phyloP scores from a whole-genome alignment of 2,888 invertebrate genomes.

The Platycnemis pennipes region DNA sequence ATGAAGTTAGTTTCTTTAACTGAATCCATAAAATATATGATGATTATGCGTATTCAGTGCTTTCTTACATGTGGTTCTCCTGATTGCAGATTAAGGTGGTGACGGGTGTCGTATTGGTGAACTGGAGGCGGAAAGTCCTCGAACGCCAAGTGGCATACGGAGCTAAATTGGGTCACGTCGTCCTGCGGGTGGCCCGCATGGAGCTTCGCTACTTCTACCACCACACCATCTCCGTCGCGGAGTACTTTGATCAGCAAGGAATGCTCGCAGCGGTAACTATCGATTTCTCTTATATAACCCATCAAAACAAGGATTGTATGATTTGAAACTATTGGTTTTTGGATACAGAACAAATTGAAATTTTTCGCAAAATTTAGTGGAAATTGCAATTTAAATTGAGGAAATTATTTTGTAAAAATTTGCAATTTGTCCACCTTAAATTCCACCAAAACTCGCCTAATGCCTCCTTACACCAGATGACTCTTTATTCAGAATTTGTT shows the following conservation, averaged over 20 bases:
- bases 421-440: no score
- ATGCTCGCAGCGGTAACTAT: constrained; percentile 85
- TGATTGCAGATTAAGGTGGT: constrained; percentile 90
- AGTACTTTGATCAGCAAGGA: constrained; percentile 93
- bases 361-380: no score
- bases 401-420: no score
- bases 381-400: no score
- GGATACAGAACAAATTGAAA: no score
- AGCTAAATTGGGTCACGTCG: constrained; percentile 92
- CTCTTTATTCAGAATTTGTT: no score
- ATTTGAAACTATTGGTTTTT: no score
- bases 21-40: no score
- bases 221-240: constrained; percentile 94
- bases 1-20: no score
- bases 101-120: constrained; percentile 91
- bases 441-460: no score
- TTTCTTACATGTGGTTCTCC: constrained; percentile 70
- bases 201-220: constrained; percentile 94
- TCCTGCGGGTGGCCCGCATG: constrained; percentile 91
- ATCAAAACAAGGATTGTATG: not conserved
- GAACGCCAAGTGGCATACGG: constrained; percentile 95
- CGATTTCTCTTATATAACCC: not conserved
- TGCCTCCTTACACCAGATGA: no score
- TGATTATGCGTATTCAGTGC: not conserved
- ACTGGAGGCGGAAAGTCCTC: constrained; percentile 92